Base-by-base conservation (phyloP, 2,797 vertebrate genomes). In the Myotis vivesi region DNA sequence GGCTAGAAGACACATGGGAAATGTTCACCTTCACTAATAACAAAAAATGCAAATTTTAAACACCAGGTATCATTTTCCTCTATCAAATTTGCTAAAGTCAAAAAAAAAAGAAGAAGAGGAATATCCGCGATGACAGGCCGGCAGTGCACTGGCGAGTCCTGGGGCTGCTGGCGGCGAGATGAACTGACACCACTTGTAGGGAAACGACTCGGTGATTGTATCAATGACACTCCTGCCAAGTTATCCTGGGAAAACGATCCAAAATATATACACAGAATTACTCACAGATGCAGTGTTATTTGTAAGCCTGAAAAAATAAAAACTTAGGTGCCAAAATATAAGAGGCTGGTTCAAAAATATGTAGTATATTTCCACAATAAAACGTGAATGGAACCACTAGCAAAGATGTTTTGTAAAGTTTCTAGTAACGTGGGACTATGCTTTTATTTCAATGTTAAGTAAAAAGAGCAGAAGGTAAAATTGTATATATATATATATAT, bases 11-110 rank as follows among this genome's bases (percentile, higher is more conserved):
- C 89, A 97, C 33, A 25, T 94, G 97, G 94, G 96, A 94, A 95
- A 95, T 66, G 95, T 95, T 94, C 92, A 76, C 64, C 86, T 94
- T 96, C 95, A 94, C 88, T 97, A 92, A 85, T 83, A 94, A 96
- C 88, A 97, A 94, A 96, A 97, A 91, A 97, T 97, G 95, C 97
- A 97, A 97, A 97, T 97, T 68, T 44, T 9, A 23, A 93, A 88
- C 93, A 90, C 84, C 88, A 94, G 91, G 64, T 92, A 96, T 80
- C 86, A 71, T 92, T 87, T 96, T 89, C 73, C 76, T 88, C 49
- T 90, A n/a, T 80, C 89, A 91, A 94, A 96, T 51, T 33, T 81
- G 62, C 51, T 91, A 44, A 92, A 94, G 64, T 80, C 57, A 51
- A 89, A 64, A 93, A 90, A 90, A 91, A 2, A 16, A 84, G 16